These are phyloP conservation scores for Puntigrus tetrazona DNA, from an alignment of 2,113 vertebrate species.

Conservation along the genomic window DNA sequence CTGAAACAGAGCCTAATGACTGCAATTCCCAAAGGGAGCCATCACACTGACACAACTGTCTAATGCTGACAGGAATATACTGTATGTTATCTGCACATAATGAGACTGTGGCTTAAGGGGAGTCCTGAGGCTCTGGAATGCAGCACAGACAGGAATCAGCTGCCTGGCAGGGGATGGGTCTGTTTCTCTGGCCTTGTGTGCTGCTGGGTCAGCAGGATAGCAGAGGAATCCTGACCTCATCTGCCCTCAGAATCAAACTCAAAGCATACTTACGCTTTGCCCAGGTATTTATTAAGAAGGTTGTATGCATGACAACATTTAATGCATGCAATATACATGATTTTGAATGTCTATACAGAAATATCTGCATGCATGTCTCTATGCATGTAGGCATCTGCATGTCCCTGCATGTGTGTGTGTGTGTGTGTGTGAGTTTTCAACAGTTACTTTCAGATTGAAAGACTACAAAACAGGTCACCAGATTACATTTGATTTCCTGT, in stretches of 20 bases:
- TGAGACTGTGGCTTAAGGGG: background rate
- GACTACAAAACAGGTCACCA: background rate
- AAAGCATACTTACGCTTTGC: background rate
- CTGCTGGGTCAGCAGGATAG: background rate
- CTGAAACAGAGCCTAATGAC: background rate
- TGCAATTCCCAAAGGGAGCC: background rate
- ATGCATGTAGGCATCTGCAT: background rate
- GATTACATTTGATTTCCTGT: background rate
- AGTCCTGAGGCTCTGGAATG: slow-evolving; percentile 19
- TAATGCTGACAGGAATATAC: slow-evolving; percentile 2
- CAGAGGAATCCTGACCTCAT: slow-evolving; percentile 18
- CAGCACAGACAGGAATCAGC: slow-evolving; percentile 16
- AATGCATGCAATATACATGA: background rate
- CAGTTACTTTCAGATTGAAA: slow-evolving; percentile 3
- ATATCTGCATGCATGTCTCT: background rate
- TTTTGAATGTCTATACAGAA: background rate
- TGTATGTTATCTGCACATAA: slow-evolving; percentile 4
- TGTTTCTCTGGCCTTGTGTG: background rate
- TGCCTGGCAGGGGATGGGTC: slow-evolving; percentile 9
- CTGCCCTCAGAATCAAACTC: slow-evolving; percentile 1
- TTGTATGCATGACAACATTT: background rate
- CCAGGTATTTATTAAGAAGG: background rate
- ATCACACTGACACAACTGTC: background rate
- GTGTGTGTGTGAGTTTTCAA: background rate
- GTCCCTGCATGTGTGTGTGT: background rate